Evolutionary conservation across 2,888 invertebrate species (phyloP), one percentile per base, ranked within the genome.

Genomic region (Drosophila picticornis): DNA sequence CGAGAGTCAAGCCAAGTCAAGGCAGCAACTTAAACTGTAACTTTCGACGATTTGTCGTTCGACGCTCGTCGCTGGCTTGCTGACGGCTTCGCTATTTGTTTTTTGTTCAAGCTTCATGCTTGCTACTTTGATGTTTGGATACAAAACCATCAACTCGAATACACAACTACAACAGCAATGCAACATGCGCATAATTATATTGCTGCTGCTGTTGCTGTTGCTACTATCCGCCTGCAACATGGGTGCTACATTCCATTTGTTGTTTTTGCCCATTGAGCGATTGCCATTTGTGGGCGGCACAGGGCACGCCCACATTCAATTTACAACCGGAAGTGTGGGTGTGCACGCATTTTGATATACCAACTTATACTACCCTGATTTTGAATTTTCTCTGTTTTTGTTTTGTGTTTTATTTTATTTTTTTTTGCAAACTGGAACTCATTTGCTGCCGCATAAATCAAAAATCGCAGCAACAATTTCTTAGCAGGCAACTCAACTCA

Each of bases 251-350:
- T 81, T 81, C 73, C 80, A 56, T 59, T 66, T 77, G 68, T 4
- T 29, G 36, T 25, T 25, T 25, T 57, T 50, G 48, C 27, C 48
- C 69, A 34, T 53, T 55, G 68, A 16, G 59, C 62, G 53, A 32
- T 58, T 74, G 64, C 72, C 70, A 68, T 64, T 79, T 77, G 70
- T 55, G 71, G 66, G 77, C 69, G 36, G 32, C 58, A 59, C 40
- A 46, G 55, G 77, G 56, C 87, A 90, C 89, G 81, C 90, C 90
- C 88, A 76, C 89, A 86, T 84, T 80, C 87, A 91, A 86, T 83
- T 83, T 82, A 81, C 83, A 88, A 90, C 92, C 92, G 92, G 91
- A 91, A 91, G 91, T 91, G 92, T 91, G 92, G 92, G 91, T 91
- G 91, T 91, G 89, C 83, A 83, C 89, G 67, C 78, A 75, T 76